Evolutionary conservation across 2,113 vertebrate genomes (phyloP).

Genomic region (Coryphaenoides rupestris): DNA sequence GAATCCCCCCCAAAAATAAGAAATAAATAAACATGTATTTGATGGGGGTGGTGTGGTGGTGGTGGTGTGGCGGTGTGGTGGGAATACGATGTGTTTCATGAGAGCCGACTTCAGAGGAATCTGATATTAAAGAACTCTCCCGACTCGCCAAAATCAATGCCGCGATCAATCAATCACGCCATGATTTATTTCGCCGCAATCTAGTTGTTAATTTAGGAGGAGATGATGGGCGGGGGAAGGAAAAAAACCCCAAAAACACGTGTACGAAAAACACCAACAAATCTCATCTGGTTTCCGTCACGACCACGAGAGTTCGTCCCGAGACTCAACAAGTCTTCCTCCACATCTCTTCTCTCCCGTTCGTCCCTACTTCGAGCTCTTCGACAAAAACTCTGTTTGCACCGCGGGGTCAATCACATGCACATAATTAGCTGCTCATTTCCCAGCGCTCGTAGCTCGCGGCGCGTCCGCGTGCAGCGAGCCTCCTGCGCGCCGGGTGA

Average conservation of each 20-base stretch:
- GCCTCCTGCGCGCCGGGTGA: background rate
- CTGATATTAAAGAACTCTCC: background rate
- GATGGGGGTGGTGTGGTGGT: no score
- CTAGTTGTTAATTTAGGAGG: background rate
- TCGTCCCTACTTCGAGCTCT: background rate
- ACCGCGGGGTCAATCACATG: slow-evolving; percentile 6
- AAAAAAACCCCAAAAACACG: background rate
- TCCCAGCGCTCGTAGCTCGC: background rate
- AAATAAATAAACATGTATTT: background rate
- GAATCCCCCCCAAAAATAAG: background rate
- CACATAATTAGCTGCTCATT: slow-evolving; percentile 6
- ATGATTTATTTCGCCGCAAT: background rate
- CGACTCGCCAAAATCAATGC: background rate
- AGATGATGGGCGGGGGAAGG: no score
- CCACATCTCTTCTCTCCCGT: background rate
- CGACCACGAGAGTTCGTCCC: background rate
- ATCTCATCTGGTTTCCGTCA: no score
- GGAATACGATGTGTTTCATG: background rate
- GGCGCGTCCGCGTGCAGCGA: background rate
- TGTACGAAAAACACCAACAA: background rate
- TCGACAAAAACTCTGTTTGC: background rate
- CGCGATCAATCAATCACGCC: background rate
- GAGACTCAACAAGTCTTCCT: background rate
- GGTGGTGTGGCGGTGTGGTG: no score
- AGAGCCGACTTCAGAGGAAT: background rate